These are phyloP conservation scores for Gallinago paraguaiae DNA, from an alignment of 2,113 vertebrate genomes.

Conservation along the genomic window DNA sequence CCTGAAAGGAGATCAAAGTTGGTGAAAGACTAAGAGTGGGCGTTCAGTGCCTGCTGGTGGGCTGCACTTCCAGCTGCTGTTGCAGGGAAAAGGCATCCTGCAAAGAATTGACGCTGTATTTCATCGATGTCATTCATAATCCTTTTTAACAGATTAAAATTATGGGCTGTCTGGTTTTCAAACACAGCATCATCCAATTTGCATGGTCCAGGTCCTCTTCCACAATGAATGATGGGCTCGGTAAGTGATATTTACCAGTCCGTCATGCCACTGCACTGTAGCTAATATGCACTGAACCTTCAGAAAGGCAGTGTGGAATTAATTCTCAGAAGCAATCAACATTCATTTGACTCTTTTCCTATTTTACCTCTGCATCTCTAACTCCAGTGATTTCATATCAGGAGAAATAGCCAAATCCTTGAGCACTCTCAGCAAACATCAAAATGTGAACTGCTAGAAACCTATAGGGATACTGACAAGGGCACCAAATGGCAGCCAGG, in stretches of 20 bases:
- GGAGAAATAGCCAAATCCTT: constrained; percentile 24
- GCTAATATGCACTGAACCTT: constrained; percentile 19
- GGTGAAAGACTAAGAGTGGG: background rate
- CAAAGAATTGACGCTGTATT: constrained; percentile 33
- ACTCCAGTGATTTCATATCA: constrained; percentile 35
- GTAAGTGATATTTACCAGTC: constrained; percentile 45
- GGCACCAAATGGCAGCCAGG: background rate
- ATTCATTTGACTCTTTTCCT: constrained; percentile 36
- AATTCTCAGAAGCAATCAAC: constrained; percentile 49
- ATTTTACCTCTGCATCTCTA: constrained; percentile 30
- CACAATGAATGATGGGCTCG: constrained; percentile 28
- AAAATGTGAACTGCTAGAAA: background rate
- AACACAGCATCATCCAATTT: constrained; percentile 61
- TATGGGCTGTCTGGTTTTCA: constrained; percentile 54
- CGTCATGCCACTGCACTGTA: constrained; percentile 39
- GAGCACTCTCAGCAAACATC: constrained; percentile 3
- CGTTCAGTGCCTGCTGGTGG: background rate
- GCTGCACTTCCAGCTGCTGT: background rate
- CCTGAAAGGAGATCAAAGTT: constrained; percentile 25
- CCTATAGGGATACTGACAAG: background rate
- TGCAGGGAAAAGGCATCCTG: constrained; percentile 15
- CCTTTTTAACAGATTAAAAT: constrained; percentile 56
- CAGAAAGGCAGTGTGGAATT: constrained; percentile 32
- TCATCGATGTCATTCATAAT: constrained; percentile 46
- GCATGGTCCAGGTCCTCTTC: constrained; percentile 52